Percentiles rank a stretch among this genome's conserved stretches.
These are phyloP conservation scores for Pyrocoelia pectoralis DNA, from an alignment of 2,888 invertebrate species.

Conservation along the genomic window DNA sequence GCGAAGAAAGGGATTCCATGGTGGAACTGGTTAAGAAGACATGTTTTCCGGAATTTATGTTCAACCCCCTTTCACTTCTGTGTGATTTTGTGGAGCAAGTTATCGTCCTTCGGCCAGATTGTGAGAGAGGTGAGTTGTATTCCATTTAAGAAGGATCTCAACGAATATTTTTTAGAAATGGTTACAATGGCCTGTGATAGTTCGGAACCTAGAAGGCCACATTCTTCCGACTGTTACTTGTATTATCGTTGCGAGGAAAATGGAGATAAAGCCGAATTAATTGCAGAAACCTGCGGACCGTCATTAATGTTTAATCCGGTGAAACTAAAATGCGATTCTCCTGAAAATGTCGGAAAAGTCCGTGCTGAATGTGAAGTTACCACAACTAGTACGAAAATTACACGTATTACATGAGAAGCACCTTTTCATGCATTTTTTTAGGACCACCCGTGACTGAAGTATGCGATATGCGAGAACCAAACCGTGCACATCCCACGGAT, in stretches of 20 bases:
- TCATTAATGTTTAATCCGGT: neutral
- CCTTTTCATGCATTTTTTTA: too few relatives aligned
- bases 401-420: too few relatives aligned
- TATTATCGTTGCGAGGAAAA: neutral
- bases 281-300: neutral
- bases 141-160: neutral
- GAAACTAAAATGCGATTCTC: neutral
- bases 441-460: too few relatives aligned
- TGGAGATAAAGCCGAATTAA: neutral
- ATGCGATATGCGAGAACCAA: neutral
- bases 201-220: neutral
- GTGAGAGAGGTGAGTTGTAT: neutral
- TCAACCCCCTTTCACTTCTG: neutral
- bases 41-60: conserved; percentile 1
- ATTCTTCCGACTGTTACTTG: neutral
- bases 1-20: neutral
- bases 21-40: neutral
- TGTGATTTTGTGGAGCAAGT: neutral
- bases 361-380: neutral
- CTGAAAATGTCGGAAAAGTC: neutral
- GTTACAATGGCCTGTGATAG: neutral
- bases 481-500: neutral
- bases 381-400: neutral
- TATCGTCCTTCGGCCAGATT: neutral
- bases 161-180: neutral